Conservation (phyloP, 2,888 invertebrate species). For the Dolomedes plantarius region DNA sequence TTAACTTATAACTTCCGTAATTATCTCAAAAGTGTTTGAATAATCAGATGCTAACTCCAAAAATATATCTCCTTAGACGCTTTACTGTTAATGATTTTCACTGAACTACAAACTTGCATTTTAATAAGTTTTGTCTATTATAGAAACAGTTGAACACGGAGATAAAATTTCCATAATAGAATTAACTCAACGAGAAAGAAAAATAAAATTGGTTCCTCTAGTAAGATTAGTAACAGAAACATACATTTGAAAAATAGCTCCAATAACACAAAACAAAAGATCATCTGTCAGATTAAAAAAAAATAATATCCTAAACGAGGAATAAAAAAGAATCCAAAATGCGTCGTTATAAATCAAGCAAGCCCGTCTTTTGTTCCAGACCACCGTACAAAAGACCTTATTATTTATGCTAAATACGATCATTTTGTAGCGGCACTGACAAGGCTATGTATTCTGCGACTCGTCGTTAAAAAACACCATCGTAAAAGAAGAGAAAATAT, state of each 20-base stretch:
- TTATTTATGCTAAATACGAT: constrained; percentile 60
- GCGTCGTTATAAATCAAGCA: constrained; percentile 37
- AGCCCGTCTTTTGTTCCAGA: constrained; percentile 23
- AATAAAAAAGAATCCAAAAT: background rate
- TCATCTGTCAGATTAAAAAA: background rate
- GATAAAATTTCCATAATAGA: too few species aligned
- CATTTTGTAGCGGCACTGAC: constrained; percentile 22
- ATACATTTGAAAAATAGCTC: background rate
- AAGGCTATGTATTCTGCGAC: background rate
- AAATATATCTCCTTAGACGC: too few species aligned
- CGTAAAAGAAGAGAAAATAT: background rate
- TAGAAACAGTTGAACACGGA: too few species aligned
- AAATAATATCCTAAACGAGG: background rate
- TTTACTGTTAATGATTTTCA: too few species aligned
- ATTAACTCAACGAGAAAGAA: too few species aligned
- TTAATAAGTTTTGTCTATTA: too few species aligned
- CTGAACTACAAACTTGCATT: too few species aligned
- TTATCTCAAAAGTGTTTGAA: too few species aligned
- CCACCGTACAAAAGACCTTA: constrained; percentile 27
- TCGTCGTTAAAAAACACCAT: too few species aligned
- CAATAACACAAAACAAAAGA: background rate
- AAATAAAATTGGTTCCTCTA: background rate
- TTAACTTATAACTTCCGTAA: too few species aligned
- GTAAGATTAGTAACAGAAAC: background rate
- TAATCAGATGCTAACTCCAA: too few species aligned